Base-by-base conservation (phyloP, 2,113 vertebrate genomes). In the Calypte anna region DNA sequence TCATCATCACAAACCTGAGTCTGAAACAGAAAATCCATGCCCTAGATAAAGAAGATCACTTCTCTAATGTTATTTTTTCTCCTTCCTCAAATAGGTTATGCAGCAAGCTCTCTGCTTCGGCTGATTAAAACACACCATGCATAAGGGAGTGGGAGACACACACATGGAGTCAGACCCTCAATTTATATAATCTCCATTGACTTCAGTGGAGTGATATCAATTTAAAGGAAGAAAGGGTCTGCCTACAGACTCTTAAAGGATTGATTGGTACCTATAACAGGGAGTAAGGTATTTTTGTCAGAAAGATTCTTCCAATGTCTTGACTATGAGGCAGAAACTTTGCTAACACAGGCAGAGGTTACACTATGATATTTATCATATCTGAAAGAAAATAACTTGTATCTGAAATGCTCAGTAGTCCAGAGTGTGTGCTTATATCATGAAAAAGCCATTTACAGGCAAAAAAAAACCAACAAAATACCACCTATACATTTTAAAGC, bases 21-120 rank as follows among this genome's bases (percentile, higher is more conserved):
- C 28, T 84, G 76, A 91, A 94, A 68, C 44, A 86, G 82, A 59
- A 95, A 94, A 96, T 75, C 82, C 79, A 36, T 86, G 91, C 73
- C 90, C 82, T 86, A 94, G 85, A 86, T 91, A 90, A 93, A 81
- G 88, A 88, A 77, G 82, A 91, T 90, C 79, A 61, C 53, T 91
- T 78, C 61, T 68, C 51, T 81, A 90, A 91, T 78, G 79, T 88
- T 81, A 80, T 91, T 91, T 94, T 81, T 69, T 44, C 64, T 91
- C 75, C 68, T 90, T 81, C 82, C 82, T 77, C 91, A 83, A 64
- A 75, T 53, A 91, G 78, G 75, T 92, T 96, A 55, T 53, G 43
- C 16, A 77, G 90, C 73, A 74, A 90, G 57, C 31, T 77, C 76
- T 90, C 68, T 95, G 1, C 68, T 83, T 86, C 7, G 7, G 44